Percentiles rank a stretch among this genome's conserved stretches.
phyloP scores from a whole-genome alignment of 2,888 invertebrate species.

The Synanthedon andrenaeformis region DNA sequence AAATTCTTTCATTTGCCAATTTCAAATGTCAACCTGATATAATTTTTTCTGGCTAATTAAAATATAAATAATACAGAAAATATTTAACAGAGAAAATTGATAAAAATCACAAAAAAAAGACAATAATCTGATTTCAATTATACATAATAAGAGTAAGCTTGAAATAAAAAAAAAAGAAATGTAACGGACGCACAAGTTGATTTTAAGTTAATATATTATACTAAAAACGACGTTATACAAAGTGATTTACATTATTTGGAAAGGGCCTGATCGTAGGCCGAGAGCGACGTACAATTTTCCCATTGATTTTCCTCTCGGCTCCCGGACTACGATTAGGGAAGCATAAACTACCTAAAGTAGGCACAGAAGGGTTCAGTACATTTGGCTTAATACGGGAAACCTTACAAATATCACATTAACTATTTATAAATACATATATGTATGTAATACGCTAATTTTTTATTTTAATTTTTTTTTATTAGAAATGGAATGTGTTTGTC shows the following conservation, averaged over 20 bases:
- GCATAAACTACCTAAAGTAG: constrained; percentile 54
- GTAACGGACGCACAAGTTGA: neutral
- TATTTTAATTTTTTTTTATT: too few species aligned
- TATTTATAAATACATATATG: constrained; percentile 15
- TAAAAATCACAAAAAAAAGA: too few species aligned
- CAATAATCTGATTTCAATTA: too few species aligned
- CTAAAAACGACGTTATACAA: neutral
- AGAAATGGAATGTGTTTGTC: too few species aligned
- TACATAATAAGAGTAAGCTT: too few species aligned
- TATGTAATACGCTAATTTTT: too few species aligned
- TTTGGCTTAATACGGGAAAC: constrained; percentile 63
- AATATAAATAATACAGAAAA: too few species aligned
- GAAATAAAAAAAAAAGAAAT: neutral
- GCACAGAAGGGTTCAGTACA: constrained; percentile 70
- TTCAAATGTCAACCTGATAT: too few species aligned
- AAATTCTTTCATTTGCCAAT: too few species aligned
- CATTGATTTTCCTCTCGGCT: neutral
- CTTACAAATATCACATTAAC: constrained; percentile 63
- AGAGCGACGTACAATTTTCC: constrained; percentile 12
- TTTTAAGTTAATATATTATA: neutral
- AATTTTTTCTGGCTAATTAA: too few species aligned
- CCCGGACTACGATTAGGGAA: constrained; percentile 8
- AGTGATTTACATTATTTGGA: neutral
- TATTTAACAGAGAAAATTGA: too few species aligned
- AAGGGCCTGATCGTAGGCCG: constrained; percentile 16